Evolutionary conservation across 2,888 invertebrate species (phyloP).

Genomic region (Lasioglossum vierecki): DNA sequence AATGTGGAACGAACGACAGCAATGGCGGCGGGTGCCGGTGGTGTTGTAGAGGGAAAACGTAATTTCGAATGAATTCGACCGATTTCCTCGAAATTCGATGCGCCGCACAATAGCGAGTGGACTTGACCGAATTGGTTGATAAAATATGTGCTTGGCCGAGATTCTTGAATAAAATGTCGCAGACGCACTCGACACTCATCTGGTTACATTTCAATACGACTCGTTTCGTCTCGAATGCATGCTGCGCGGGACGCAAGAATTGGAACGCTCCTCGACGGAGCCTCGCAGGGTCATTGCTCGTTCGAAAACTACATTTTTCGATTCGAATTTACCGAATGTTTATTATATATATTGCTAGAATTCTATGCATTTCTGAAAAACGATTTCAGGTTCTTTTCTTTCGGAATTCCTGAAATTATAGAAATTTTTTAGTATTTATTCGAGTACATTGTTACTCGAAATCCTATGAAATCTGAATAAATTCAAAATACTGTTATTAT

Average conservation of each 20-base stretch:
- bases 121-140: constrained; percentile 56
- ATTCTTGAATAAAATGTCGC: constrained; percentile 50
- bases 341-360: background rate
- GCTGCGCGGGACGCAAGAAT: constrained; percentile 18
- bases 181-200: constrained; percentile 45
- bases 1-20: background rate
- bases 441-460: too few species aligned
- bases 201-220: constrained; percentile 48
- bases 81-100: constrained; percentile 30
- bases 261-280: constrained; percentile 38
- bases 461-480: too few species aligned
- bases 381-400: too few species aligned
- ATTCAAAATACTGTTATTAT: too few species aligned
- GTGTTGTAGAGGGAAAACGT: background rate
- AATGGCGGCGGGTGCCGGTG: too few species aligned
- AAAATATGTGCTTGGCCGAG: constrained; percentile 58
- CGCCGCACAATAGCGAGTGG: constrained; percentile 40
- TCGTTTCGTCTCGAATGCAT: constrained; percentile 23
- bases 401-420: too few species aligned
- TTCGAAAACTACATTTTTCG: background rate
- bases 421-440: too few species aligned
- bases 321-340: background rate
- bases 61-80: constrained; percentile 27
- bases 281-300: background rate
- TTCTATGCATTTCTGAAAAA: background rate